phyloP scores from a whole-genome alignment of 1,140 invertebrate species.

The Drosophila biarmipes region DNA sequence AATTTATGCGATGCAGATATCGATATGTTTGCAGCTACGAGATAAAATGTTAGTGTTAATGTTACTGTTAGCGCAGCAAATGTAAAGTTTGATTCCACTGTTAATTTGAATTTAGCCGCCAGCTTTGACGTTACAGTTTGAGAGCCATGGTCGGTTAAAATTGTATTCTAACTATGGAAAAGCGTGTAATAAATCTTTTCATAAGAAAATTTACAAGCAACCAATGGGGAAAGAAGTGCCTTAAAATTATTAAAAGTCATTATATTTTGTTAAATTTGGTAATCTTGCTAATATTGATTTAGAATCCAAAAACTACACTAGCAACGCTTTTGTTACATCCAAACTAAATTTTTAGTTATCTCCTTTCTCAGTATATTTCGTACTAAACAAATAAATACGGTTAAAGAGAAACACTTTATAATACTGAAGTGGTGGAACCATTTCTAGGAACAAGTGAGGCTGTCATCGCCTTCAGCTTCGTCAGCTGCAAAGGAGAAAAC shows the following conservation, averaged over 20 bases:
- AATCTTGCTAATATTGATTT: no score
- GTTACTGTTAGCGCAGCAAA: neutral
- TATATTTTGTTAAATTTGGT: no score
- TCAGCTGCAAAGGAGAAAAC: slow-evolving; percentile 47
- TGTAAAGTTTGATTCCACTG: neutral
- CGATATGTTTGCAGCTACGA: neutral
- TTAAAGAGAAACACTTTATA: neutral
- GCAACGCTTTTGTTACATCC: no score
- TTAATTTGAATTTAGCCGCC: neutral
- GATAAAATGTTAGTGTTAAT: neutral
- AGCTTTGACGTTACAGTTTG: neutral
- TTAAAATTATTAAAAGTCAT: no score
- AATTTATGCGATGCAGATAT: neutral
- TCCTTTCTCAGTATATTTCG: no score
- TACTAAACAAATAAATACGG: neutral
- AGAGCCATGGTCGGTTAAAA: no score
- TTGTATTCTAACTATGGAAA: no score
- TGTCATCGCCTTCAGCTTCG: slow-evolving; percentile 67
- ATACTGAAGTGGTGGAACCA: slow-evolving; percentile 2
- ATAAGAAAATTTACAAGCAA: no score
- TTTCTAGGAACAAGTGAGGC: slow-evolving; percentile 45
- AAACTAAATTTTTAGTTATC: no score
- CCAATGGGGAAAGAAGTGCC: no score
- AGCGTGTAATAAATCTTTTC: no score
- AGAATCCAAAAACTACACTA: no score